Evolutionary conservation across 2,113 vertebrate species (phyloP).

Genomic region (Cottus gobio): DNA sequence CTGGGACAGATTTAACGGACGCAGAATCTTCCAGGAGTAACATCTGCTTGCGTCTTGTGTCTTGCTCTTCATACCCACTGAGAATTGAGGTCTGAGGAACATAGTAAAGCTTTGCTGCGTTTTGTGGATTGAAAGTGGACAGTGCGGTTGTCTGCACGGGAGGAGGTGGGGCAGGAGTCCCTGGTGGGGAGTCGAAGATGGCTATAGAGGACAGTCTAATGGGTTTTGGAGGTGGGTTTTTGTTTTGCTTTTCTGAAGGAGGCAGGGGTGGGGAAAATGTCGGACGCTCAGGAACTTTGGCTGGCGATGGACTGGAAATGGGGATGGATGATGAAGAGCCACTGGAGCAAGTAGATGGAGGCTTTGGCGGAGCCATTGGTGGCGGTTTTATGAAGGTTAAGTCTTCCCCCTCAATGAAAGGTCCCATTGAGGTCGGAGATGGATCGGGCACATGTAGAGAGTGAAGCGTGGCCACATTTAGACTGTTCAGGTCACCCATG

Average conservation of each 20-base stretch:
- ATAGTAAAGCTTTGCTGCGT: constrained; percentile 78
- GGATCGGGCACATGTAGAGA: constrained; percentile 77
- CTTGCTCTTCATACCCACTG: constrained; percentile 38
- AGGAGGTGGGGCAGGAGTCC: constrained; percentile 61
- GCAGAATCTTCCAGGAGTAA: constrained; percentile 77
- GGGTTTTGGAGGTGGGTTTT: constrained; percentile 79
- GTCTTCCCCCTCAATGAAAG: constrained; percentile 51
- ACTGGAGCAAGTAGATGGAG: constrained; percentile 68
- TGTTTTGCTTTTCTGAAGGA: constrained; percentile 76
- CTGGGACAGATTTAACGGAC: constrained; percentile 39
- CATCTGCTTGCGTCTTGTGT: constrained; percentile 72
- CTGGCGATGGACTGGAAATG: constrained; percentile 30
- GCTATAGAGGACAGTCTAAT: constrained; percentile 77
- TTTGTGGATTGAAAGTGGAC: constrained; percentile 85
- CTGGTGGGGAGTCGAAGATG: constrained; percentile 62
- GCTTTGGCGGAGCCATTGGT: constrained; percentile 77
- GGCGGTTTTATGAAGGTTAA: constrained; percentile 73
- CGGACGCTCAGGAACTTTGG: constrained; percentile 44
- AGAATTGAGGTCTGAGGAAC: constrained; percentile 66
- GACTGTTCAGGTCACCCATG: constrained; percentile 55
- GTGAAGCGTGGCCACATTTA: constrained; percentile 51
- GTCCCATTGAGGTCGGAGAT: constrained; percentile 57
- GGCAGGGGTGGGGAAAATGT: constrained; percentile 77
- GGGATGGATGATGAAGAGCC: constrained; percentile 78
- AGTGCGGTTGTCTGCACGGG: constrained; percentile 48